These are phyloP conservation scores for Litoditis marina DNA, from an alignment of 2,888 invertebrate genomes.

Conservation along the genomic window DNA sequence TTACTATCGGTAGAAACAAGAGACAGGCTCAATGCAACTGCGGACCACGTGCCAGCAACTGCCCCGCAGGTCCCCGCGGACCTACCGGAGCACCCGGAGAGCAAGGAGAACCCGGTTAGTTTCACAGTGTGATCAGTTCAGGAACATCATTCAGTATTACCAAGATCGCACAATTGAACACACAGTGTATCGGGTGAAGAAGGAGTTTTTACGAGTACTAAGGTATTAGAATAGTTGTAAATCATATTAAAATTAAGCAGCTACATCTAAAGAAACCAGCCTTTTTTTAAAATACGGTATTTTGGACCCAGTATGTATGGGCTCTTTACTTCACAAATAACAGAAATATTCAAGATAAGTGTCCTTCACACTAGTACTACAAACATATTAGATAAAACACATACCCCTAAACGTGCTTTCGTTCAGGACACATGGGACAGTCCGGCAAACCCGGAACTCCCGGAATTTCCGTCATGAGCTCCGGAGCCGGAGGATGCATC, in stretches of 20 bases:
- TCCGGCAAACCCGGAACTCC: constrained; percentile 22
- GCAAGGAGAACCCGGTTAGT: constrained; percentile 25
- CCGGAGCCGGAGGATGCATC: constrained; percentile 26
- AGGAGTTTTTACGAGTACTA: no score
- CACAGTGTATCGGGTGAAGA: not conserved
- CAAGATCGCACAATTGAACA: not conserved
- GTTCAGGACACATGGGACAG: constrained; percentile 24
- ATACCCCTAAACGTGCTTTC: not conserved
- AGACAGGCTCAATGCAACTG: constrained; percentile 40
- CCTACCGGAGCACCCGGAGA: constrained; percentile 38
- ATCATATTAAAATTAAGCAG: no score
- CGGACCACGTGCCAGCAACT: constrained; percentile 30
- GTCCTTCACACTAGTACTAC: no score
- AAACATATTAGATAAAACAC: not conserved
- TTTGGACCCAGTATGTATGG: not conserved
- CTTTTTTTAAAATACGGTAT: not conserved
- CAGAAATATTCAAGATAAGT: not conserved
- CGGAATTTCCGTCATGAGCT: constrained; percentile 24
- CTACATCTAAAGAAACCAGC: no score
- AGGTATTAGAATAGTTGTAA: no score
- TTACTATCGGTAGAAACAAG: constrained; percentile 31
- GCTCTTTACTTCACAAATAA: not conserved
- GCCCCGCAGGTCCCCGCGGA: constrained; percentile 43
- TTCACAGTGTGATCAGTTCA: no score
- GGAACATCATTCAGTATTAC: not conserved